Evolutionary conservation across 2,888 invertebrate species (phyloP), one percentile per base, ranked within the genome.

Genomic region (Macrosiphum euphorbiae): DNA sequence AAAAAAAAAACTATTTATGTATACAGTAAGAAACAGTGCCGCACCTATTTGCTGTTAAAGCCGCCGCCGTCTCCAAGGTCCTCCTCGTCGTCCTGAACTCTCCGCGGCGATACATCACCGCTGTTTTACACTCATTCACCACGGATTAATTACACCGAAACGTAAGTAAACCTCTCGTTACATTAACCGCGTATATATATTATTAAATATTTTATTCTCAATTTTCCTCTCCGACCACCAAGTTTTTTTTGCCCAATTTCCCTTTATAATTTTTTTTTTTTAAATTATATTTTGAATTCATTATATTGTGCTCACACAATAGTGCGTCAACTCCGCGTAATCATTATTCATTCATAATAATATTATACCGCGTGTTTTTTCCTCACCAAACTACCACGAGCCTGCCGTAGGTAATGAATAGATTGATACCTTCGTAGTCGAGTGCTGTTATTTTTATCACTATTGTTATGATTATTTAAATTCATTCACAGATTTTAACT

Each of bases 21-120:
- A 58, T 58, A 86, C 91, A 41, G 87, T 67, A 67, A 92, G 47
- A 87, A 67, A 67, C 61, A 16, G 50, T 61, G 92, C 92, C 92
- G 92, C 92, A 87, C 92, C 92, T 92, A n/a, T 61, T 86, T 35
- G 50, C 87, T 47, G 86, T n/a, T 91, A 24, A 47, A 24, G n/a
- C 90, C 67, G 50, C 28, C 52, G 41, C 41, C 78, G 41, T 52
- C 92, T 87, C 87, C 92, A 92, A 92, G 92, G 92, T 50, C 35
- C 61, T 47, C 47, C 20, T 44, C 44, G 35, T 78, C 47, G 90
- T 91, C 85, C 86, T 58, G 91, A 84, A 85, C 55, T 85, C 44
- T 41, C 41, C 24, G 50, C 35, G 44, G 55, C 47, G n/a, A 44
- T 58, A 58, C 91, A 86, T 24, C 35, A 78, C 78, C 78, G 20